Evolutionary conservation across 2,113 vertebrate genomes (phyloP).

Genomic region (Caloenas nicobarica): DNA sequence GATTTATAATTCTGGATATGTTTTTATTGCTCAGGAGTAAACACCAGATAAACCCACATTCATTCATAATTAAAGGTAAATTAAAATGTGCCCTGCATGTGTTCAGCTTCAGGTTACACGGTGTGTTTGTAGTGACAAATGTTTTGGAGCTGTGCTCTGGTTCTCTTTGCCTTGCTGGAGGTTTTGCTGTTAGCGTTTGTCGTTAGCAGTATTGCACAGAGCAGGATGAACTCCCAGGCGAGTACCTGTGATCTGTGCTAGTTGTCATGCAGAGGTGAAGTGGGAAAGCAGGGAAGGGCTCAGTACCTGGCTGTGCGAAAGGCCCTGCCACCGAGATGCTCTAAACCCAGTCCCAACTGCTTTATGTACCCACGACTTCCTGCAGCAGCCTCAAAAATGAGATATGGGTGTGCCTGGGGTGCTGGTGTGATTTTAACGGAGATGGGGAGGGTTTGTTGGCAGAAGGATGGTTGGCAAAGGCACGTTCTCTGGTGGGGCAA

Average conservation of each 20-base stretch:
- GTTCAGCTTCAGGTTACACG: not conserved
- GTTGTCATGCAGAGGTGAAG: not conserved
- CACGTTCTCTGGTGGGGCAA: rapidly evolving
- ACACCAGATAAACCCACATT: not conserved
- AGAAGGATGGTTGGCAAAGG: not conserved
- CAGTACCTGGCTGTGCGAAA: not conserved
- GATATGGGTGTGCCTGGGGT: rapidly evolving
- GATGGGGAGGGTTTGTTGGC: not conserved
- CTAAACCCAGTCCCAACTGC: not conserved
- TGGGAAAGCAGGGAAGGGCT: not conserved
- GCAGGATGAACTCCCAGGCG: not conserved
- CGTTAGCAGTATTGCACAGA: not conserved
- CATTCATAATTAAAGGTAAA: not conserved
- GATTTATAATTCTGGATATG: not conserved
- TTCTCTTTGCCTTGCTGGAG: not conserved
- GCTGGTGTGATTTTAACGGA: not conserved
- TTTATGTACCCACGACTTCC: not conserved
- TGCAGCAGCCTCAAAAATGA: not conserved
- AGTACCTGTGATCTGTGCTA: not conserved
- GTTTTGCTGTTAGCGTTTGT: not conserved
- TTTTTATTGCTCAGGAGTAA: not conserved
- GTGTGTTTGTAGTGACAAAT: not conserved
- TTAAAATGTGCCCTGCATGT: not conserved
- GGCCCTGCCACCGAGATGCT: not conserved
- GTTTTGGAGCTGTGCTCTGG: not conserved